Base-by-base conservation (phyloP, 2,113 vertebrate species). In the Micromys minutus region DNA sequence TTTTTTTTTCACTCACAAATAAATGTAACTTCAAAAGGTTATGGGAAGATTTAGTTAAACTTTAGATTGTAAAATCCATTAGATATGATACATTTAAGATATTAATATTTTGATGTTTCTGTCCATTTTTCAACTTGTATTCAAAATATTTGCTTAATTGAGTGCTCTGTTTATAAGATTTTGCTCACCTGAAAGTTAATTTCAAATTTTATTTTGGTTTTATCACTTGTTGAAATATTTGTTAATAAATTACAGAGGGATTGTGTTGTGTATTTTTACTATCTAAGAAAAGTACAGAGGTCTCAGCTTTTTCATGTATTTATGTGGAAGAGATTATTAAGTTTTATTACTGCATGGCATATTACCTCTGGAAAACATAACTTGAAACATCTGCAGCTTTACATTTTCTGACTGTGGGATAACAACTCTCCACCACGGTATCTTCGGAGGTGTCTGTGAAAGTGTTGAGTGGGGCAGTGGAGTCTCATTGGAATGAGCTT, bases 121-220 rank as follows among this genome's bases (percentile, higher is more conserved):
- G 4, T n/a, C 87, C 24, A 81, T 52, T 92, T 89, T 61, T 50
- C 7, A 92, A 90, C n/a, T 72, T 65, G 77, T 91, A 74, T 59
- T 26, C 17, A 91, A 96, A 90, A 45, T 47, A 59, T 0, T 67
- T 5, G 79, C 50, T 85, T 74, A 95, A 45, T 42, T 21, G 5
- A 19, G 3, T 67, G 7, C 52, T 90, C 34, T 88, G 1, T 57
- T 71, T 79, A 36, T 67, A 63, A 93, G 57, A 77, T 96, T 96
- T 47, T 93, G 50, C 2, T 95, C 55, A 65, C 45, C 50, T 57
- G 24, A 87, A 86, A 89, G 57, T 31, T 45, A 85, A 90, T 47
- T 92, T 55, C 52, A 87, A 91, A 89, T 81, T n/a, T 87, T 0
- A 17, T 89, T 93, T 45, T n/a, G 34, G 3, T 89, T 83, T 89